Percentiles rank a stretch among this genome's conserved stretches.
Evolutionary conservation across 2,113 vertebrate genomes (phyloP).

Genomic region (Periophthalmus modestus): DNA sequence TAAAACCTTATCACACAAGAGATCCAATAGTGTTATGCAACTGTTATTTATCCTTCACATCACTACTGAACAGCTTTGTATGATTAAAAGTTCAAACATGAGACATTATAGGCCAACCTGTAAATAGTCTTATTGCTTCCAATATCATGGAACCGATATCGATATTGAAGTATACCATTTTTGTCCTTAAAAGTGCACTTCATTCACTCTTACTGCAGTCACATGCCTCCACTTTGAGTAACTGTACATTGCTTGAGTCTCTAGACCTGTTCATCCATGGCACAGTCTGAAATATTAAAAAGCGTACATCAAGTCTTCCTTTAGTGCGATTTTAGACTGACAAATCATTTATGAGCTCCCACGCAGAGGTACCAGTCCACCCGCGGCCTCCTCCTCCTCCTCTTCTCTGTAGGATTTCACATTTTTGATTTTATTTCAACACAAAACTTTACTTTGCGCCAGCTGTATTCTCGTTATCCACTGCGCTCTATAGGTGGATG

Average conservation of each 20-base stretch:
- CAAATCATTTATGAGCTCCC: neutral
- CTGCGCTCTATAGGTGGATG: neutral
- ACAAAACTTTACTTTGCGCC: constrained; percentile 16
- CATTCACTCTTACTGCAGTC: neutral
- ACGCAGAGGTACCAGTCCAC: neutral
- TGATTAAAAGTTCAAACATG: no score
- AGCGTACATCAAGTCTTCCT: constrained; percentile 2
- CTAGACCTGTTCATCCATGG: neutral
- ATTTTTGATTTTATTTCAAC: neutral
- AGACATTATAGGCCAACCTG: no score
- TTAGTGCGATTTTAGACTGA: constrained; percentile 3
- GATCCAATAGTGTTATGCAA: no score
- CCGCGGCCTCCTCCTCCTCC: neutral
- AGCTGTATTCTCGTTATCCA: neutral
- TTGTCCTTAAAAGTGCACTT: neutral
- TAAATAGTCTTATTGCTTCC: no score
- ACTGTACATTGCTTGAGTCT: neutral
- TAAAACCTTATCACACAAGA: no score
- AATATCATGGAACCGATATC: no score
- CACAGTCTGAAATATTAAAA: constrained; percentile 1
- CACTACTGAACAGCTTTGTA: no score
- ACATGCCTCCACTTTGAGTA: neutral
- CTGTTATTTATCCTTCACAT: no score
- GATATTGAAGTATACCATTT: neutral
- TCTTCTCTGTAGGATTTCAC: neutral